These are phyloP conservation scores for Phlogophora meticulosa DNA, from an alignment of 2,888 invertebrate species.

Conservation along the genomic window DNA sequence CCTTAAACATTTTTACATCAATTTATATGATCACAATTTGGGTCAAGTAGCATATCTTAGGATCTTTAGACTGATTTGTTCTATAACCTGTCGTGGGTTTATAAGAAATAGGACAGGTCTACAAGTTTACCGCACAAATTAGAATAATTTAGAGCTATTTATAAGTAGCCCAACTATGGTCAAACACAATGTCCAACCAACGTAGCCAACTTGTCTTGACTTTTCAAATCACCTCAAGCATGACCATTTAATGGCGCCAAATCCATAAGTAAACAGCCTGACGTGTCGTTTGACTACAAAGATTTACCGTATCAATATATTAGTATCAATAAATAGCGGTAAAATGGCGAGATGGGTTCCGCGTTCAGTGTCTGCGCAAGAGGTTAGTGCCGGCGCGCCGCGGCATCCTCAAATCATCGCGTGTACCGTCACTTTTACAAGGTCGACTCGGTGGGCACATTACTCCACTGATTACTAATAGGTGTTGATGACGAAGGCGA, in stretches of 20 bases:
- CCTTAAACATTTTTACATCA: background rate
- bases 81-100: background rate
- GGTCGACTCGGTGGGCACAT: constrained; percentile 47
- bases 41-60: background rate
- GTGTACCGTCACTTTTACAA: constrained; percentile 62
- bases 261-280: constrained; percentile 20
- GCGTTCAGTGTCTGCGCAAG: constrained; percentile 21
- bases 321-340: constrained; percentile 31
- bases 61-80: background rate
- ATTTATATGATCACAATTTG: background rate
- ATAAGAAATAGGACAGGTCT: constrained; percentile 9
- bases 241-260: constrained; percentile 8
- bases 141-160: constrained; percentile 25
- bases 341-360: constrained; percentile 31
- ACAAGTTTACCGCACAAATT: constrained; percentile 13
- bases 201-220: constrained; percentile 1
- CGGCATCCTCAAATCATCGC: constrained; percentile 49
- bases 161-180: background rate
- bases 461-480: constrained; percentile 58
- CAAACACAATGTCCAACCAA: too few species aligned
- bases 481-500: constrained; percentile 36
- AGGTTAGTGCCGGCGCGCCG: constrained; percentile 18
- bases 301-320: constrained; percentile 26
- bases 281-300: constrained; percentile 23
- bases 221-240: constrained; percentile 1